phyloP scores from a whole-genome alignment of 1,140 invertebrate genomes.

The Trachymyrmex cornetzi region DNA sequence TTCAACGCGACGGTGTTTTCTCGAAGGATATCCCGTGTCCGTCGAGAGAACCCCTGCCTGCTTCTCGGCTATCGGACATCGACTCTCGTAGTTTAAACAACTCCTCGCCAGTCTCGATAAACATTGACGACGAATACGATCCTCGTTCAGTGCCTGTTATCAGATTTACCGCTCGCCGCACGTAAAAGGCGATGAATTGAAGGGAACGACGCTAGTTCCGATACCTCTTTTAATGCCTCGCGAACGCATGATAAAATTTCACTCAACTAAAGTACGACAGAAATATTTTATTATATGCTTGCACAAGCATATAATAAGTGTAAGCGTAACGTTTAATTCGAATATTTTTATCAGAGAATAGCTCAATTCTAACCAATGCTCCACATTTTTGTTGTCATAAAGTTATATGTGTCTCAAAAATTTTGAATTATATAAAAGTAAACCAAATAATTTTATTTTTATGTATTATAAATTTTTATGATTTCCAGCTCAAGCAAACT shows the following conservation, averaged over 20 bases:
- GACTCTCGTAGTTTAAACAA: conserved; percentile 68
- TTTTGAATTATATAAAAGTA: not conserved
- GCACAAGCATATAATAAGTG: not conserved
- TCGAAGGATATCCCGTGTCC: conserved; percentile 49
- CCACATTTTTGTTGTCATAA: not conserved
- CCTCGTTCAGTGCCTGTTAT: conserved; percentile 50
- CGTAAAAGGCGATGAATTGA: conserved; percentile 7
- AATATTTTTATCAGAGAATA: not conserved
- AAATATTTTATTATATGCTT: not conserved
- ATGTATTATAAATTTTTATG: too few species aligned
- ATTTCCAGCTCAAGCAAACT: too few species aligned
- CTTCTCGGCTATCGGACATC: conserved; percentile 66
- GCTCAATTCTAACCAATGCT: not conserved
- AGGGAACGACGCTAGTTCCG: not conserved
- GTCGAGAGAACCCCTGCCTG: conserved; percentile 35
- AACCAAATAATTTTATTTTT: not conserved
- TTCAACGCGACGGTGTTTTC: conserved; percentile 40
- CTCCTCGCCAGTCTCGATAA: conserved; percentile 54
- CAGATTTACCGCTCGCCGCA: conserved; percentile 59
- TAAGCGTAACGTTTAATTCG: not conserved
- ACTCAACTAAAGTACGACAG: too few species aligned
- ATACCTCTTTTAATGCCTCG: not conserved
- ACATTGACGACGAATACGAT: conserved; percentile 58
- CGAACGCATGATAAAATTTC: not conserved
- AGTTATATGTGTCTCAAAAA: not conserved